These are phyloP conservation scores for Mechanitis mazaeus DNA, from an alignment of 2,888 invertebrate species.

Conservation along the genomic window DNA sequence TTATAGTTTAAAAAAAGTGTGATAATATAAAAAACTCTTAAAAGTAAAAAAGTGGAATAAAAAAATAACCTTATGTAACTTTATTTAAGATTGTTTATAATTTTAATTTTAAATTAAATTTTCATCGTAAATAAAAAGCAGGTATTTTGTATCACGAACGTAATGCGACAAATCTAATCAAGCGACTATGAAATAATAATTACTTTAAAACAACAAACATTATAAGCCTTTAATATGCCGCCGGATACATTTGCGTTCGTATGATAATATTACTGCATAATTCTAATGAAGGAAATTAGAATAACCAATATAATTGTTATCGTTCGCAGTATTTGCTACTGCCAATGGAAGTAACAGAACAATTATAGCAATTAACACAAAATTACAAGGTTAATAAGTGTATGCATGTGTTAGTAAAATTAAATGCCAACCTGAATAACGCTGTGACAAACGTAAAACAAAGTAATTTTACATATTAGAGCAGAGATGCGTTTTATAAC, in stretches of 20 bases:
- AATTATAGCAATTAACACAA: constrained; percentile 46
- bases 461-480: constrained; percentile 17
- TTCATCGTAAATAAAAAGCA: constrained; percentile 15
- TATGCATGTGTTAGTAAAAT: constrained; percentile 35
- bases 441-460: constrained; percentile 24
- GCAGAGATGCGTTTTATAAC: background rate
- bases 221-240: constrained; percentile 27
- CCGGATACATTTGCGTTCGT: constrained; percentile 17
- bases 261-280: constrained; percentile 22
- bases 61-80: no score
- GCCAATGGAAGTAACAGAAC: constrained; percentile 43
- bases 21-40: no score
- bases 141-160: constrained; percentile 18
- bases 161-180: constrained; percentile 28
- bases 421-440: constrained; percentile 33
- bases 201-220: constrained; percentile 28
- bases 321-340: constrained; percentile 46
- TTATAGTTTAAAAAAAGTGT: background rate
- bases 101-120: constrained; percentile 9
- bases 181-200: constrained; percentile 28
- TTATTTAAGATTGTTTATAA: background rate
- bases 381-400: constrained; percentile 43
- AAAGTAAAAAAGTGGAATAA: no score
- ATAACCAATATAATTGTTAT: constrained; percentile 52
- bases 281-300: constrained; percentile 43